Percentiles rank a stretch among this genome's conserved stretches.
Evolutionary conservation across 35 echinoderm and acorn worm species (phyloP).

Genomic region (Apostichopus japonicus): DNA sequence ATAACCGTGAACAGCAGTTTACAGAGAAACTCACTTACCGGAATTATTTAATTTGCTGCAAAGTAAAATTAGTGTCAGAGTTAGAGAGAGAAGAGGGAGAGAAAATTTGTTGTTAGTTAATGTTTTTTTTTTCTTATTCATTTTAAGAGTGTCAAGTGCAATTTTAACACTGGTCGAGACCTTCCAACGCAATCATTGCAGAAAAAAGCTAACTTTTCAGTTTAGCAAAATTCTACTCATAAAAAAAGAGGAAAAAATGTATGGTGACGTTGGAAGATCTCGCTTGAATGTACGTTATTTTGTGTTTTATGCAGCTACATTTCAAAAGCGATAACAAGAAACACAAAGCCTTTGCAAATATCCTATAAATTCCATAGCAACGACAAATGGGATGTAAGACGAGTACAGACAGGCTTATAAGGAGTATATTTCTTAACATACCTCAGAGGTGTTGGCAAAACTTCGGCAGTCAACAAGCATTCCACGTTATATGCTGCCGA

Average conservation of each 20-base stretch:
- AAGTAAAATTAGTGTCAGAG: background rate
- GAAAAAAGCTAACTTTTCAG: background rate
- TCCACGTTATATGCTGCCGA: constrained; percentile 47
- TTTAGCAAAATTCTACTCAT: background rate
- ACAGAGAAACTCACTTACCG: background rate
- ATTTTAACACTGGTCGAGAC: background rate
- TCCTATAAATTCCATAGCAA: no score
- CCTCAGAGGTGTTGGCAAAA: constrained; percentile 43
- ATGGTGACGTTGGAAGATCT: background rate
- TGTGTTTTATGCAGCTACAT: background rate
- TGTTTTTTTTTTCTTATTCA: background rate
- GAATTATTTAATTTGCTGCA: background rate
- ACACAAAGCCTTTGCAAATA: no score
- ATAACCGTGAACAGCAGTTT: background rate
- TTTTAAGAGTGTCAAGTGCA: no score
- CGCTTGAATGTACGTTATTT: background rate
- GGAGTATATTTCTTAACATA: background rate
- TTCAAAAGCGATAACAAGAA: background rate
- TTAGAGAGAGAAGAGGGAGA: background rate
- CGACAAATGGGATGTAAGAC: no score
- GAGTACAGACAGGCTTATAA: no score
- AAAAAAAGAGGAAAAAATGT: background rate
- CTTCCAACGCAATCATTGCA: background rate
- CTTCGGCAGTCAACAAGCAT: constrained; percentile 36
- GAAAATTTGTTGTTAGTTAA: background rate